phyloP scores from a whole-genome alignment of 2,888 invertebrate genomes.

The Hirtodrosophila duncani region DNA sequence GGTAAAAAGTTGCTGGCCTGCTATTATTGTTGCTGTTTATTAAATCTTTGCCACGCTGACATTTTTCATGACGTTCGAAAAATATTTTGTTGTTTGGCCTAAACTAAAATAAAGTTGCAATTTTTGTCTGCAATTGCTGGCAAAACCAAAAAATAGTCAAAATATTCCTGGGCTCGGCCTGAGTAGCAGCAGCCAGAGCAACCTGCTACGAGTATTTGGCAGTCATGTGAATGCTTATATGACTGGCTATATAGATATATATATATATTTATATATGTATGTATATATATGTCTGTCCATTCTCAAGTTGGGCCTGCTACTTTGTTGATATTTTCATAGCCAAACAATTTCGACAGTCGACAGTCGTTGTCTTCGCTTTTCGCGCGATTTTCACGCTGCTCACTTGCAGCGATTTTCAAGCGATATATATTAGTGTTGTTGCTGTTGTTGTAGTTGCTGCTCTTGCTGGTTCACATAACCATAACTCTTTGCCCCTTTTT shows the following conservation, averaged over 20 bases:
- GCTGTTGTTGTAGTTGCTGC: conserved; percentile 13
- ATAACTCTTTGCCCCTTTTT: conserved; percentile 57
- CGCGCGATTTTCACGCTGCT: conserved; percentile 57
- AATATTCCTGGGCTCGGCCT: conserved; percentile 60
- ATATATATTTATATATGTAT: conserved; percentile 7
- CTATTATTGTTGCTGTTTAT: conserved; percentile 49
- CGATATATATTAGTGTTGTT: conserved; percentile 24
- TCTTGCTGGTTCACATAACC: conserved; percentile 47
- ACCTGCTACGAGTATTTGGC: conserved; percentile 28
- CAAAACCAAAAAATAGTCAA: too few species aligned
- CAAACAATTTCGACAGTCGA: conserved; percentile 67
- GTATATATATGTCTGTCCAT: conserved; percentile 7
- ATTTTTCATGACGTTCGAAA: conserved; percentile 58
- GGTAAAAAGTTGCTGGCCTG: conserved; percentile 33
- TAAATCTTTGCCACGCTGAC: conserved; percentile 61
- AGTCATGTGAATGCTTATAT: conserved; percentile 60
- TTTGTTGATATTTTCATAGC: conserved; percentile 49
- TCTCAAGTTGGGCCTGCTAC: conserved; percentile 38
- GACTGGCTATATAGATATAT: conserved; percentile 35
- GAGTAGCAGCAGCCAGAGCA: conserved; percentile 38
- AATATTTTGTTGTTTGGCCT: conserved; percentile 37
- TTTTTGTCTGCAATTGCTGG: conserved; percentile 56
- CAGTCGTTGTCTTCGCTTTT: too few species aligned
- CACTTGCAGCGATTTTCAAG: conserved; percentile 55
- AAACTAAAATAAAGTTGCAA: conserved; percentile 64